Percentiles rank a stretch among this genome's conserved stretches.
phyloP scores from a whole-genome alignment of 2,113 vertebrate genomes.

The Tupaia chinensis region DNA sequence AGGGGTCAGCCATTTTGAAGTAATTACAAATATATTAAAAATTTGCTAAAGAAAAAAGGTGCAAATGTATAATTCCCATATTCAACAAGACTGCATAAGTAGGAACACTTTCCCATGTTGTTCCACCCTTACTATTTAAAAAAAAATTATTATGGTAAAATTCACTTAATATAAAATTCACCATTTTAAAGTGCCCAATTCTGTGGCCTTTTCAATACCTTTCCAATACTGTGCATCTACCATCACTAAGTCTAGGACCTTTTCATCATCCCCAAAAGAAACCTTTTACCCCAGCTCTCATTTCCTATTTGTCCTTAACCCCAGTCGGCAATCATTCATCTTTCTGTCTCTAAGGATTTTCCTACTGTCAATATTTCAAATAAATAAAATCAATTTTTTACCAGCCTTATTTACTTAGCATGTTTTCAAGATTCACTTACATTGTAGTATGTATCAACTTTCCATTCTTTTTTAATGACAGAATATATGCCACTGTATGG shows the following conservation, averaged over 20 bases:
- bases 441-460: not conserved
- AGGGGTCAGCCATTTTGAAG: not conserved
- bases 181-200: not conserved
- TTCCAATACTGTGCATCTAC: not conserved
- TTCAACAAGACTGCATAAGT: not conserved
- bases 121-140: not conserved
- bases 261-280: not conserved
- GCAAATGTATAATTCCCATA: not conserved
- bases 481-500: not conserved
- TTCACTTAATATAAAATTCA: not conserved
- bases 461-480: not conserved
- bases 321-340: not conserved
- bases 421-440: not conserved
- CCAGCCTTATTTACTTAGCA: not conserved
- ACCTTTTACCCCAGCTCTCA: not conserved
- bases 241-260: not conserved
- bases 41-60: not conserved
- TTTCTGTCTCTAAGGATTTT: not conserved
- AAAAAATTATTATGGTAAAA: not conserved
- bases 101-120: not conserved
- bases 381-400: not conserved
- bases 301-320: not conserved
- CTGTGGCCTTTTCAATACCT: not conserved
- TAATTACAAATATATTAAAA: constrained; percentile 17
- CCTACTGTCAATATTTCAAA: not conserved